Evolutionary conservation across 2,888 invertebrate genomes (phyloP), one percentile per base, ranked within the genome.

Genomic region (Cyclophora punctaria): DNA sequence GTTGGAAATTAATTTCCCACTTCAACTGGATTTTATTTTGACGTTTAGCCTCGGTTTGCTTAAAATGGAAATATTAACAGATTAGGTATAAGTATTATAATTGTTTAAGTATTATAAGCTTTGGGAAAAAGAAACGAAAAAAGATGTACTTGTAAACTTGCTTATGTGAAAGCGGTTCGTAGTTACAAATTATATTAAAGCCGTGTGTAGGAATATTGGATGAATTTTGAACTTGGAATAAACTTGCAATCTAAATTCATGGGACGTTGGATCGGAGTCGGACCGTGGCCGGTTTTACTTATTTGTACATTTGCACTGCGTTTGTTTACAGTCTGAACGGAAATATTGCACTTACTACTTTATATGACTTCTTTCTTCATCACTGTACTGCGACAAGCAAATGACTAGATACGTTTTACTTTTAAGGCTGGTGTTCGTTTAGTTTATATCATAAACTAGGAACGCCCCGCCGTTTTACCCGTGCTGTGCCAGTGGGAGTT

Each of bases 231-330:
- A 77, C 72, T 76, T 74, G 75, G 73, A 75, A 80, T 83, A 81
- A 84, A 80, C 81, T 76, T 76, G 80, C 77, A 82, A 84, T 84
- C 80, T 84, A 83, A 83, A 84, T 84, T 84, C 83, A 84, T 83
- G 73, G 78, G 71, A 67, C 67, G 75, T 60, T 55, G 56, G 64
- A 66, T 62, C 69, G 64, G 59, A 65, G 52, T 53, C 60, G 67
- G 71, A 68, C 71, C 63, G 60, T 65, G 64, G 63, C 63, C 57
- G 64, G 66, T 63, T 65, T 70, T 67, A 71, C 69, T 70, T 73
- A 73, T 74, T 73, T 70, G 71, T 69, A 67, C 64, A 67, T 66
- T 70, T 68, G 52, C 62, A 64, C 64, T 67, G 60, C 62, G 64
- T 61, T 65, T 67, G 64, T 65, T 63, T 61, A 57, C 61, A 67